These are phyloP conservation scores for Solea senegalensis DNA, from an alignment of 2,113 vertebrate genomes.

Conservation along the genomic window DNA sequence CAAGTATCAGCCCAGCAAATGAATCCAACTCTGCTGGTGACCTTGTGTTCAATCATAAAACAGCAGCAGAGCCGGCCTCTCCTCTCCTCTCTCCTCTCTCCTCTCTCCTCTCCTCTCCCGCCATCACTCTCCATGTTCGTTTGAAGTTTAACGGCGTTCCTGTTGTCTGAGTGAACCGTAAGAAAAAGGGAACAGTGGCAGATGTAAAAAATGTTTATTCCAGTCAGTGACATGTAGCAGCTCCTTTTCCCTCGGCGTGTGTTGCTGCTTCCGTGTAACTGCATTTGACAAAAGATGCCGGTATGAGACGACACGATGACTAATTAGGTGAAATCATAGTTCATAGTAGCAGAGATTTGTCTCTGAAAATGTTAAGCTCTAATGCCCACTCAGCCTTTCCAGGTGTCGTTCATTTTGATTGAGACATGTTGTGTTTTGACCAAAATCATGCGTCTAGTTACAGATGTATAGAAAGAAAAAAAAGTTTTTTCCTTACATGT, in stretches of 20 bases:
- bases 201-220: constrained; percentile 45
- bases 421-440: constrained; percentile 45
- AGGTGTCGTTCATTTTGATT: constrained; percentile 31
- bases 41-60: constrained; percentile 3
- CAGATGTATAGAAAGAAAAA: constrained; percentile 1
- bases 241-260: constrained; percentile 17
- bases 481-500: constrained; percentile 30
- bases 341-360: constrained; percentile 30
- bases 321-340: constrained; percentile 45
- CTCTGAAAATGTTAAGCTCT: constrained; percentile 45
- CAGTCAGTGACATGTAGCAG: constrained; percentile 46
- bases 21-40: background rate
- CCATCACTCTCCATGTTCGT: constrained; percentile 15
- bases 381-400: constrained; percentile 44
- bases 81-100: background rate
- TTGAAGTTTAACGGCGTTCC: constrained; percentile 45
- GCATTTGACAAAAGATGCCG: constrained; percentile 54
- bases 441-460: constrained; percentile 36
- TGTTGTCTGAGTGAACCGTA: constrained; percentile 47
- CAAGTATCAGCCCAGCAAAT: background rate
- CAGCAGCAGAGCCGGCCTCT: background rate
- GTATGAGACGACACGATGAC: constrained; percentile 56
- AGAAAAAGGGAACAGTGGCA: constrained; percentile 21
- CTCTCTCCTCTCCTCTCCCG: background rate
- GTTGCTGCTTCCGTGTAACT: constrained; percentile 41